Base-by-base conservation (phyloP, 2,888 invertebrate species). In the Antitype chi region DNA sequence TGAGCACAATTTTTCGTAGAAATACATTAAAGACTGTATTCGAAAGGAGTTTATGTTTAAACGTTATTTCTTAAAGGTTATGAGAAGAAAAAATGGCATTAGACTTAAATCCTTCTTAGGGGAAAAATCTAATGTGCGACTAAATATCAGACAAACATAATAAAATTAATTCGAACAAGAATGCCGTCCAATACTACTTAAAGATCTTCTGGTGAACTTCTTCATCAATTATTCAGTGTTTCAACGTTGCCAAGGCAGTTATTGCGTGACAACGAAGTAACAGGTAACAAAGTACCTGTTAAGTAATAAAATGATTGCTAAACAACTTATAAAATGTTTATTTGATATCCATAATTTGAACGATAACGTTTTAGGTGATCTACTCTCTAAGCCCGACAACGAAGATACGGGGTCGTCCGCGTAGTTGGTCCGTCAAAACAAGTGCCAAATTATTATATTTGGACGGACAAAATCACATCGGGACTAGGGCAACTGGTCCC, bases 61-160 rank as follows among this genome's bases (percentile, higher is more conserved):
- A 53, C 8, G 23, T 55, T n/a, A 69, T 57, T 75, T 70, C n/a
- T 67, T 43, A 25, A 66, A 70, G 59, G 70, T 60, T 38, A 49
- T 1, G 17, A 49, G 52, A 57, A 43, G 52, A 52, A 49, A 76
- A 57, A 43, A 23, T 32, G 7, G 23, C 17, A 17, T 25, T 32
- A 47, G 2, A 2, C 23, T 57, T 72, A 8, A 57, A 57, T 38
- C 5, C 25, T 17, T 74, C 9, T n/a, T 49, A 2, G 4, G 11
- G 11, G 17, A 49, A 7, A 59, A 2, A 32, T 5, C n/a, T 13
- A 43, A 20, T 15, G 28, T 8, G 13, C 17, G 23, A 23, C 28
- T 43, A 15, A 7, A 23, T 9, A 15, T 52, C 28, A 32, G n/a
- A 67, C 15, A 20, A 17, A 43, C 43, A 3, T 62, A 28, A 60